These are phyloP conservation scores for Molothrus ater DNA, from an alignment of 2,797 vertebrate genomes.

Conservation along the genomic window DNA sequence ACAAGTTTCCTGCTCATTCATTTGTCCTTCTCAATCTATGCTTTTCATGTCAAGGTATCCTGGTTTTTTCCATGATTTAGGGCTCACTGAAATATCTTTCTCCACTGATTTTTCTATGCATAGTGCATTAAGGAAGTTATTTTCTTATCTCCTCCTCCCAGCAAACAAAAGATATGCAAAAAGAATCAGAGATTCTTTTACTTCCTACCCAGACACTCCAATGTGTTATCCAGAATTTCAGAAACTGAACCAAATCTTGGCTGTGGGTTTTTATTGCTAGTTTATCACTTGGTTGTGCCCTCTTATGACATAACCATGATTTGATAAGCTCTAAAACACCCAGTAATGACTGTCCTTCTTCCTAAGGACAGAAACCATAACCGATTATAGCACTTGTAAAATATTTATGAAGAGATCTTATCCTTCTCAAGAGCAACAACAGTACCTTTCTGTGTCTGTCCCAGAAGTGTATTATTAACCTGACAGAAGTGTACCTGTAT, in stretches of 20 bases:
- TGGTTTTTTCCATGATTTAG: background rate
- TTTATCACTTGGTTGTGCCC: background rate
- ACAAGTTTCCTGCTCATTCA: background rate
- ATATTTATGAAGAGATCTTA: background rate
- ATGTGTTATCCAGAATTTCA: background rate
- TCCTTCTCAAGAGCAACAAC: background rate
- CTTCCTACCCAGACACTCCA: background rate
- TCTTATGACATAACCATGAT: background rate
- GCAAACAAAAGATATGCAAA: background rate
- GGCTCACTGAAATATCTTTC: background rate
- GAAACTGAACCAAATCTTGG: background rate
- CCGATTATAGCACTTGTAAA: background rate
- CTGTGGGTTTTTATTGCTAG: background rate
- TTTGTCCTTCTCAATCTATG: background rate
- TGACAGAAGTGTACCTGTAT: slow-evolving; percentile 74
- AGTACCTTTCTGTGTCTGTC: background rate
- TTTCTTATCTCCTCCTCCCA: background rate
- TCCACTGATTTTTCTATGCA: background rate
- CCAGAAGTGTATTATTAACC: background rate
- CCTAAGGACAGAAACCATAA: background rate
- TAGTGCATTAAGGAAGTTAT: background rate
- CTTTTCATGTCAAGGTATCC: background rate
- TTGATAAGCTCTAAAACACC: background rate
- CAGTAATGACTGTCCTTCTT: background rate
- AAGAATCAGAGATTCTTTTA: background rate